Conservation (phyloP, 2,113 vertebrate genomes). For the Lepus americanus region DNA sequence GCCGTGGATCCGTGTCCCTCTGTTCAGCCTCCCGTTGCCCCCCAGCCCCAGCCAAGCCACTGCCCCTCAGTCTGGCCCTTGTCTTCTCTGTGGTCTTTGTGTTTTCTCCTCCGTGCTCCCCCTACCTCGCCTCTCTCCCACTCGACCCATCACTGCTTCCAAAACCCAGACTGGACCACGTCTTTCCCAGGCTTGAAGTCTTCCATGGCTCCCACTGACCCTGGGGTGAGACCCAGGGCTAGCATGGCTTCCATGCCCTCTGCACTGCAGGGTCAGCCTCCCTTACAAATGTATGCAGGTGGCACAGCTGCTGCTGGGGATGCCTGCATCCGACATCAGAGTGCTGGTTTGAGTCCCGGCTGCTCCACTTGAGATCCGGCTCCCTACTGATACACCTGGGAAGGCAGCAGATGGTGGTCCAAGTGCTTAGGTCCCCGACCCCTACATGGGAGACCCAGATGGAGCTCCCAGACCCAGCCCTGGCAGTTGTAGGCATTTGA, state of each 20-base stretch:
- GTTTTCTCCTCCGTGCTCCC: neutral
- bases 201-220: neutral
- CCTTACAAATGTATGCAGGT: neutral
- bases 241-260: rapidly evolving
- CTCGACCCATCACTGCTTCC: neutral
- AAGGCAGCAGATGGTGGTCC: too few relatives aligned
- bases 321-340: too few relatives aligned
- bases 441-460: too few relatives aligned
- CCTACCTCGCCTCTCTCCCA: neutral
- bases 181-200: neutral
- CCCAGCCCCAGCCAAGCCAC: rapidly evolving
- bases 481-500: too few relatives aligned
- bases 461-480: too few relatives aligned
- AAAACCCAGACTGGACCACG: neutral
- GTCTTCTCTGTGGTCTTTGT: neutral
- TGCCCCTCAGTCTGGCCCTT: too few relatives aligned
- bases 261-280: neutral
- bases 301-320: too few relatives aligned
- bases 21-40: rapidly evolving
- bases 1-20: neutral
- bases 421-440: too few relatives aligned
- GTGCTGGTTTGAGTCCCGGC: too few relatives aligned
- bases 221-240: neutral
- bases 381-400: too few relatives aligned
- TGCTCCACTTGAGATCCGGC: too few relatives aligned